Evolutionary conservation across 2,113 vertebrate genomes (phyloP).

Genomic region (Vanacampus margaritifer): DNA sequence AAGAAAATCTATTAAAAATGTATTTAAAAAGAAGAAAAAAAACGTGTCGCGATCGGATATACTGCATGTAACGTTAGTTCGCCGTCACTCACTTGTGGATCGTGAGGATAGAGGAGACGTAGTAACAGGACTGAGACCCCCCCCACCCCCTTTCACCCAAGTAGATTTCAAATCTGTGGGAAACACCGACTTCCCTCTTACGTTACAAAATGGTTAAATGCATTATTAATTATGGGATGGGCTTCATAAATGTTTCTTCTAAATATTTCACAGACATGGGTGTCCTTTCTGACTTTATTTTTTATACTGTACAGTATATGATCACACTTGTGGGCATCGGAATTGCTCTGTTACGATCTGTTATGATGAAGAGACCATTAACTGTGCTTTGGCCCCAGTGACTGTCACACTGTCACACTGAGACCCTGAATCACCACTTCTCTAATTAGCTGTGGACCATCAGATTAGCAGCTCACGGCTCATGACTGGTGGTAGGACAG

Average conservation of each 20-base stretch:
- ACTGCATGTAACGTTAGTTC: no score
- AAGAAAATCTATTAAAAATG: no score
- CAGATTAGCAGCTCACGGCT: conserved; percentile 52
- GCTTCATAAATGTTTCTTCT: neutral
- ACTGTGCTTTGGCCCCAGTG: conserved; percentile 27
- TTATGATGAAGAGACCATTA: conserved; percentile 6
- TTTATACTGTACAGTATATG: neutral
- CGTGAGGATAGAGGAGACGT: no score
- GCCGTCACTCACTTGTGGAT: no score
- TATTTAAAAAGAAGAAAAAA: no score
- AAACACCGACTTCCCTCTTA: no score
- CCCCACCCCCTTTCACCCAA: no score
- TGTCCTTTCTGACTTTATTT: neutral
- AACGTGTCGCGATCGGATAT: no score
- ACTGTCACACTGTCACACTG: conserved; percentile 21
- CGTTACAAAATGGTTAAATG: no score
- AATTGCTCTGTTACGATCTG: neutral
- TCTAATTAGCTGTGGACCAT: conserved; percentile 48
- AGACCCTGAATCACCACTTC: conserved; percentile 23
- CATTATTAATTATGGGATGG: no score
- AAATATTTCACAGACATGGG: neutral
- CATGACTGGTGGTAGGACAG: conserved; percentile 35
- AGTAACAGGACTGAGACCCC: no score
- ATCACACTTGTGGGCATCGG: neutral
- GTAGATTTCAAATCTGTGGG: no score